Evolutionary conservation across 2,888 invertebrate genomes (phyloP).

Genomic region (Abrostola triplasia): DNA sequence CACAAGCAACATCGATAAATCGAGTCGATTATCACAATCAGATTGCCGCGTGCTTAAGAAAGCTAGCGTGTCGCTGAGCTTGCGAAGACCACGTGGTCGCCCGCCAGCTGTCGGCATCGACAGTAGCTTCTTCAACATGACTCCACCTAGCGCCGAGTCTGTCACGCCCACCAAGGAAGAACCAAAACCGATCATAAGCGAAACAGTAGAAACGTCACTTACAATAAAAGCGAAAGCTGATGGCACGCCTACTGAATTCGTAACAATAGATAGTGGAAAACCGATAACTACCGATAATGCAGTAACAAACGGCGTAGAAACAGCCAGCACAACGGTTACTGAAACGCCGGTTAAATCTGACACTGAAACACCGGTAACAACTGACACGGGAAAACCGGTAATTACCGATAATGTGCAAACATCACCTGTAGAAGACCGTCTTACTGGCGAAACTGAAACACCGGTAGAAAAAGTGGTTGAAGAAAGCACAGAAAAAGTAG

Average conservation of each 20-base stretch:
- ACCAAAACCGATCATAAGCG: conserved; percentile 56
- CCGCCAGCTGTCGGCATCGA: conserved; percentile 81
- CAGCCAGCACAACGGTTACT: not conserved
- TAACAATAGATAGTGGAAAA: conserved; percentile 27
- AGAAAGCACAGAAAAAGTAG: conserved; percentile 36
- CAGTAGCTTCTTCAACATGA: conserved; percentile 79
- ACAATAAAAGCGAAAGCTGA: conserved; percentile 52
- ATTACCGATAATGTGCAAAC: conserved; percentile 23
- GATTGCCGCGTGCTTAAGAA: conserved; percentile 86
- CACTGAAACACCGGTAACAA: conserved; percentile 17
- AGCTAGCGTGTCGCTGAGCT: conserved; percentile 80
- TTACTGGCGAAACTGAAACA: conserved; percentile 11
- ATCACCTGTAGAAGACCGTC: conserved; percentile 12
- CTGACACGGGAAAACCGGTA: conserved; percentile 11
- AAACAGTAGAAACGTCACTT: conserved; percentile 61
- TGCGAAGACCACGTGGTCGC: conserved; percentile 81
- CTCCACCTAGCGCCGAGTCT: conserved; percentile 84
- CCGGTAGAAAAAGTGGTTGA: conserved; percentile 33
- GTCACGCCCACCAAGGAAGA: conserved; percentile 74
- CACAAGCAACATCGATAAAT: conserved; percentile 56
- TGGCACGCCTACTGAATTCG: conserved; percentile 37
- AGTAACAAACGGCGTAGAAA: conserved; percentile 12
- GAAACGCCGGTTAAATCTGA: not conserved
- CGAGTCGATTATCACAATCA: conserved; percentile 68
- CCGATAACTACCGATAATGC: conserved; percentile 18